A percentile compares a stretch with the other conserved stretches of the same genome.
These are phyloP conservation scores for Pseudotriccus pelzelni DNA, from an alignment of 2,797 vertebrate species.

Conservation along the genomic window DNA sequence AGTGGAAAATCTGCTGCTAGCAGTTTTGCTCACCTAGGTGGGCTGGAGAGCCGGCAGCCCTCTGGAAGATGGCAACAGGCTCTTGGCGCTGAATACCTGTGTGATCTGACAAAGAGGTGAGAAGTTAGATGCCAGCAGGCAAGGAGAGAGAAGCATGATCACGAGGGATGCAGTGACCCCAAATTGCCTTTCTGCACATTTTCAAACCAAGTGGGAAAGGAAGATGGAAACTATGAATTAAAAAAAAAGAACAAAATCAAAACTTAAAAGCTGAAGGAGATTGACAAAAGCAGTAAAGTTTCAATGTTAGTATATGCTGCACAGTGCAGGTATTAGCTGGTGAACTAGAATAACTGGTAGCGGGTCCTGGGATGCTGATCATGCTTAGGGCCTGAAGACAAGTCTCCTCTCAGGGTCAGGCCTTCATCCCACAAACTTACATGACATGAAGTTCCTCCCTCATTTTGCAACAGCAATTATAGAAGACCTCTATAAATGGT, in stretches of 20 bases:
- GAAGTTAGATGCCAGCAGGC: neutral
- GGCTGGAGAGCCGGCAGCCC: constrained; percentile 68
- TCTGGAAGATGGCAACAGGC: constrained; percentile 68
- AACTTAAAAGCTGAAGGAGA: neutral
- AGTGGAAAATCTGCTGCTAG: neutral
- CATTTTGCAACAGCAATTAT: neutral
- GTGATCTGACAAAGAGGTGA: neutral
- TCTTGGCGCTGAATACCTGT: constrained; percentile 79
- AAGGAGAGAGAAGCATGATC: fast-evolving
- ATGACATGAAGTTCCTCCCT: neutral
- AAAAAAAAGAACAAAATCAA: neutral
- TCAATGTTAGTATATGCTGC: neutral
- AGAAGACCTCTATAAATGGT: neutral
- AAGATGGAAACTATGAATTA: neutral
- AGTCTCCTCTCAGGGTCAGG: neutral
- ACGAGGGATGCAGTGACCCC: neutral
- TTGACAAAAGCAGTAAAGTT: neutral
- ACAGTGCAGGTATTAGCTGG: neutral
- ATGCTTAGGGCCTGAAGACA: neutral
- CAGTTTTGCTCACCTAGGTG: constrained; percentile 77
- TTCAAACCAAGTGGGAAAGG: neutral
- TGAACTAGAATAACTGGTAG: neutral
- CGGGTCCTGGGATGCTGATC: neutral
- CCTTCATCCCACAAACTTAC: neutral
- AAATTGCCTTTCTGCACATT: neutral